Base-by-base conservation (phyloP, 2,888 invertebrate species). In the Torymus aiolomorphi region DNA sequence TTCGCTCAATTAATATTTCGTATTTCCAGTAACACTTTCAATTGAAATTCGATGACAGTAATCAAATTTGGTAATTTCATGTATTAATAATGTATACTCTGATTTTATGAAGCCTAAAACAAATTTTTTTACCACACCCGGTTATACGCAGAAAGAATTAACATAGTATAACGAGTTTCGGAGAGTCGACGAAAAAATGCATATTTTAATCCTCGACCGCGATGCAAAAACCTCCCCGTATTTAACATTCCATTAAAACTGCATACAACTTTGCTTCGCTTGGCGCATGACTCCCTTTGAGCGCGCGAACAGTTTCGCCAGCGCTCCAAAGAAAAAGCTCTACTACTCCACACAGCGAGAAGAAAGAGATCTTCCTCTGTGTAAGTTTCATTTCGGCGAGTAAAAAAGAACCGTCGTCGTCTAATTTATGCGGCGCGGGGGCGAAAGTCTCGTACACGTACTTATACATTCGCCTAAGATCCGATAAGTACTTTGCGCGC, bases 381-480 rank as follows among this genome's bases (percentile, higher is more conserved):
- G 42, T 63, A 63, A 63, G 62, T 42, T 20, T 63, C n/a, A 42
- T 63, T 63, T 63, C 42, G 42, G 4, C 42, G 42, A 42, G 42
- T 31, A 63, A 42, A 63, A 63, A 20, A 14, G n/a, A 24, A 20
- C 62, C 12, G 42, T 12, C 42, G 42, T 14, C 52, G 24, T 70
- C 5, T 42, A 70, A 59, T 70, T 70, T 70, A 70, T 70, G 70
- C 49, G 18, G 57, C 14, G 18, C 56, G 13, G 52, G 57, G 14
- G 51, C 52, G 42, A 10, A 59, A 59, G 51, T 61, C 61, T 42
- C 10, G 51, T 0, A 11, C 69, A n/a, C 56, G 49, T 18, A 20
- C 70, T 72, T 72, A 72, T 61, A 49, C 70, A 52, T 61, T 72
- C 71, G 71, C 52, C 24, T 52, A 62, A 72, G 51, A 72, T 62